Evolutionary conservation across 2,113 vertebrate species (phyloP), one percentile per base, ranked within the genome.

Genomic region (Atlantisia rogersi): DNA sequence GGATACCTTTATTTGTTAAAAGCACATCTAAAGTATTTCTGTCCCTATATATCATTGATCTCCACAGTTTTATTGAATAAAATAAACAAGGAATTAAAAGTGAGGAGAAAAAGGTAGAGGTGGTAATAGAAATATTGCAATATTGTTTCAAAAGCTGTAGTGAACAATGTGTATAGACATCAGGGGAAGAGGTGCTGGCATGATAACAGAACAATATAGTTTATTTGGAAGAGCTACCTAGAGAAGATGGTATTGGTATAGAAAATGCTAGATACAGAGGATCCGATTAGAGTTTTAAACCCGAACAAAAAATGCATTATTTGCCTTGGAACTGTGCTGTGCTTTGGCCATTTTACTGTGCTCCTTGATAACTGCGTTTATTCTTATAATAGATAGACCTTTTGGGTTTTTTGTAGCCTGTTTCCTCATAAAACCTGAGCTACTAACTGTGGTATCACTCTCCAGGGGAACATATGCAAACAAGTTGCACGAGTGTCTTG

Each of bases 401-500:
- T 48, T 48, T 22, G 48, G 48, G 48, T 10, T 6, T 0, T 58
- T 86, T 71, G 37, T 65, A 68, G 28, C 10, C 8, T 62, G 15
- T 68, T 81, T 90, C 31, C 65, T 88, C 21, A 46, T 75, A 94
- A 92, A 88, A 13, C n/a, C 56, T 73, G 46, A 69, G 44, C 78
- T 82, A 58, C 63, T 63, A 55, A 77, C 81, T 44, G 39, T 67
- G 35, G 37, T 35, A 88, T 92, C 55, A 29, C 8, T 93, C 82
- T 95, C 58, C 46, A 71, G 28, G n/a, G 76, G 20, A 96, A 60
- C 35, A 76, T 58, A 88, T 35, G 69, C 69, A 96, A 90, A 93
- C 17, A 92, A 90, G 40, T 63, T 67, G 37, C 56, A 75, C 55
- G 59, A 86, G 28, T 88, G 15, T 90, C 13, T 86, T 92, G 60